phyloP scores from a whole-genome alignment of 2,113 vertebrate genomes.

The Hassar affinis region DNA sequence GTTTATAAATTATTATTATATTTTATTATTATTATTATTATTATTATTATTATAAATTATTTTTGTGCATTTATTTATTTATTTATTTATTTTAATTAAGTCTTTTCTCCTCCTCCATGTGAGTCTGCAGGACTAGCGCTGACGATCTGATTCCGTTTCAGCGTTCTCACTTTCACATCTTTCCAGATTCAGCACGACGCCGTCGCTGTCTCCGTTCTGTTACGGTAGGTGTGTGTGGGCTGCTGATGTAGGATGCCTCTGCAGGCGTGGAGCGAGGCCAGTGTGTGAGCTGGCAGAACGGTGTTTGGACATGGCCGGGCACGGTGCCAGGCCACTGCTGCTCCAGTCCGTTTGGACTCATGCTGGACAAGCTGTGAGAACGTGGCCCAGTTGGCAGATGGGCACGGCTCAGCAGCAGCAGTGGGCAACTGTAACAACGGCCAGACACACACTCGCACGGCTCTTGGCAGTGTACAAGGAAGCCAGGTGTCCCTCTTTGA shows the following conservation, averaged over 20 bases:
- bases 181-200: conserved; percentile 28
- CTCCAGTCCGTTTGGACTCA: conserved; percentile 61
- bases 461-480: conserved; percentile 61
- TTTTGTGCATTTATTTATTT: too few relatives aligned
- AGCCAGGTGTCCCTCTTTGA: conserved; percentile 59
- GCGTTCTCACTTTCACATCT: background rate
- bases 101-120: too few relatives aligned
- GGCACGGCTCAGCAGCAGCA: conserved; percentile 63
- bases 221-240: conserved; percentile 42
- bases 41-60: too few relatives aligned
- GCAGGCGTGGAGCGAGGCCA: conserved; percentile 40
- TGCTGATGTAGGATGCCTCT: conserved; percentile 17
- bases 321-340: conserved; percentile 64
- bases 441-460: conserved; percentile 51
- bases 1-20: too few relatives aligned
- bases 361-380: conserved; percentile 68
- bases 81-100: too few relatives aligned
- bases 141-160: background rate
- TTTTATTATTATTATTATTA: too few relatives aligned
- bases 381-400: conserved; percentile 70
- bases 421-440: conserved; percentile 67
- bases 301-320: conserved; percentile 70
- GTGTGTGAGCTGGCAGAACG: conserved; percentile 45
- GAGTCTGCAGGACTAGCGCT: background rate
- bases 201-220: conserved; percentile 10